These are phyloP conservation scores for Helicorthomorpha holstii DNA, from an alignment of 1,140 invertebrate genomes.

Conservation along the genomic window DNA sequence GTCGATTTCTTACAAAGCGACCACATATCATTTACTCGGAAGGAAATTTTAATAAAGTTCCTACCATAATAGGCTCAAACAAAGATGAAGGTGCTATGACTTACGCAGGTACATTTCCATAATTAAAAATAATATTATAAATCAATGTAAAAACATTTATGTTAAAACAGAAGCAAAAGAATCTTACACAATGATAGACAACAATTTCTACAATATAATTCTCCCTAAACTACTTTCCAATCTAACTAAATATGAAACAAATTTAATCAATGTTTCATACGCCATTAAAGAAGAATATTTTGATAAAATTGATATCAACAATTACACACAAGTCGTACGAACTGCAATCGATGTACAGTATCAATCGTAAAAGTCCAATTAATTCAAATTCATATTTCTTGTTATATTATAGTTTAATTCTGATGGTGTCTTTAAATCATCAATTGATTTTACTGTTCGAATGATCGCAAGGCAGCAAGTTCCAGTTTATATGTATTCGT, in stretches of 20 bases:
- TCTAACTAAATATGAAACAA: not conserved
- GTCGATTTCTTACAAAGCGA: not conserved
- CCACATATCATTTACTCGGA: not conserved
- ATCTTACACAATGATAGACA: not conserved
- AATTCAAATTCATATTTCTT: not conserved
- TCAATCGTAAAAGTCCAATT: too few relatives aligned
- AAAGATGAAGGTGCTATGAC: not conserved
- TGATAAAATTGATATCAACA: not conserved
- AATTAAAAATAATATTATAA: not conserved
- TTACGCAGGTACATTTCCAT: not conserved
- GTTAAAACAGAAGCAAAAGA: not conserved
- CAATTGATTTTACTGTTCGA: not conserved
- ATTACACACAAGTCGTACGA: not conserved
- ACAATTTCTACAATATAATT: not conserved
- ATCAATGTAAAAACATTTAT: not conserved
- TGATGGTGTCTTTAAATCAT: not conserved
- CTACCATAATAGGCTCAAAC: not conserved
- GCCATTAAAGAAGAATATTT: not conserved
- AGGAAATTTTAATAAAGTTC: not conserved
- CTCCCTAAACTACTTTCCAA: not conserved
- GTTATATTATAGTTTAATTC: not conserved
- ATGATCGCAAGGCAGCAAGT: not conserved
- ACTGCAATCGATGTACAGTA: not conserved
- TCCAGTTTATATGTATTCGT: not conserved
- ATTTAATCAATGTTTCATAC: not conserved